Conservation (phyloP, 2,797 vertebrate species). For the Notamacropus eugenii region DNA sequence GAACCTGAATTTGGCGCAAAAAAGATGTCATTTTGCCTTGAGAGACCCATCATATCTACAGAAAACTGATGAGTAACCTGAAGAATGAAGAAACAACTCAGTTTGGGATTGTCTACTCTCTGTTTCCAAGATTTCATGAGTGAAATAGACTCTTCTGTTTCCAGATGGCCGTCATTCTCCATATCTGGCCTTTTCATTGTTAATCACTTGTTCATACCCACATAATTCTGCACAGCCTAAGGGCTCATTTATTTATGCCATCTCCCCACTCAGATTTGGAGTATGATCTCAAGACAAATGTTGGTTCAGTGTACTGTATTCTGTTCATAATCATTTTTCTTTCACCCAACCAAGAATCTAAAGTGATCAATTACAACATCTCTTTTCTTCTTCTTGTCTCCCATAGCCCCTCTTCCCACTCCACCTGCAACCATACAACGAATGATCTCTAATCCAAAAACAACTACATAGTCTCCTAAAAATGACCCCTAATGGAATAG, state of each 20-base stretch:
- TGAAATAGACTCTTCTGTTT: background rate
- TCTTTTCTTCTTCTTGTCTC: background rate
- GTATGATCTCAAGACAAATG: background rate
- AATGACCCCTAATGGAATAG: accelerated
- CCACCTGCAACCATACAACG: background rate
- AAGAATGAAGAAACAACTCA: background rate
- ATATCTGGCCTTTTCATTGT: background rate
- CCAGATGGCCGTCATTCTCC: background rate
- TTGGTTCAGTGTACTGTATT: background rate
- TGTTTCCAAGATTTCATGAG: accelerated
- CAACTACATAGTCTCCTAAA: background rate
- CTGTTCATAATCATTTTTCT: background rate
- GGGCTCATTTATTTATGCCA: background rate
- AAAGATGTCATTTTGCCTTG: background rate
- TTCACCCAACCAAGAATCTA: no score
- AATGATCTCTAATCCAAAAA: background rate
- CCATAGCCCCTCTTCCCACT: background rate
- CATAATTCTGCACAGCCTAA: background rate
- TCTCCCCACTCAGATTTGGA: background rate
- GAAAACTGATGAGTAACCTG: background rate
- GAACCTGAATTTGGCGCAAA: background rate
- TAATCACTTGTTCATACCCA: background rate
- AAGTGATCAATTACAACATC: background rate
- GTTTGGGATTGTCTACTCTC: background rate
- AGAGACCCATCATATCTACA: background rate